Evolutionary conservation across 2,888 invertebrate genomes (phyloP).

Genomic region (Lobophora halterata): DNA sequence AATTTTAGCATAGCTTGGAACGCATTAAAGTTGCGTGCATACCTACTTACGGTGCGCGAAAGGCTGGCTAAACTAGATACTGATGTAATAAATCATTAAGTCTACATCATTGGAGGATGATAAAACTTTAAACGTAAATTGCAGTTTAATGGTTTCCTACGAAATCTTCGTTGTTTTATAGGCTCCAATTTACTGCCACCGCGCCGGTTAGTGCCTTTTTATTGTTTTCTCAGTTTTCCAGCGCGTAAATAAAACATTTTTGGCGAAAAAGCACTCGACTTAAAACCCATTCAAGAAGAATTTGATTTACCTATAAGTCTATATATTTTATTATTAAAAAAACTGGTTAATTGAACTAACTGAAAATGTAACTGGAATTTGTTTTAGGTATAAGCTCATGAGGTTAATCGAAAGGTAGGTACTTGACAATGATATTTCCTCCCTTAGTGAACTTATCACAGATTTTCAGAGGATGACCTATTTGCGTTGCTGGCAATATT

Average conservation of each 20-base stretch:
- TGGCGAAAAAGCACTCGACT: not conserved
- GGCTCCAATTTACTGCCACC: constrained; percentile 17
- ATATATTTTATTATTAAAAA: constrained; percentile 21
- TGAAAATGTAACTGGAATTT: no score
- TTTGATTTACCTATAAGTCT: constrained; percentile 9
- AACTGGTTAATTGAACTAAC: no score
- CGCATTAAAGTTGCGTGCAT: constrained; percentile 19
- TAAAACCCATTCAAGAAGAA: not conserved
- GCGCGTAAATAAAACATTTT: constrained; percentile 6
- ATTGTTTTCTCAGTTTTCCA: constrained; percentile 8
- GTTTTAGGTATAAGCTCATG: no score
- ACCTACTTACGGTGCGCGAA: constrained; percentile 18
- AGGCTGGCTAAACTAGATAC: constrained; percentile 24
- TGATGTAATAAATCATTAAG: constrained; percentile 48
- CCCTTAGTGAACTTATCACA: no score
- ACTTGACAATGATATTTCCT: no score
- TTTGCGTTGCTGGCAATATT: no score
- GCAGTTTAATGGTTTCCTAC: constrained; percentile 29
- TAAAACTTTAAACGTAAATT: constrained; percentile 31
- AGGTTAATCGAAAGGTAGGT: no score
- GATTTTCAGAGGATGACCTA: no score
- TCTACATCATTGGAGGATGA: constrained; percentile 36
- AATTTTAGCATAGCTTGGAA: constrained; percentile 26
- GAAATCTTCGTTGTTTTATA: constrained; percentile 25
- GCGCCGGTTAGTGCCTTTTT: constrained; percentile 7